Evolutionary conservation across 2,113 vertebrate species (phyloP).

Genomic region (Nerophis ophidion): DNA sequence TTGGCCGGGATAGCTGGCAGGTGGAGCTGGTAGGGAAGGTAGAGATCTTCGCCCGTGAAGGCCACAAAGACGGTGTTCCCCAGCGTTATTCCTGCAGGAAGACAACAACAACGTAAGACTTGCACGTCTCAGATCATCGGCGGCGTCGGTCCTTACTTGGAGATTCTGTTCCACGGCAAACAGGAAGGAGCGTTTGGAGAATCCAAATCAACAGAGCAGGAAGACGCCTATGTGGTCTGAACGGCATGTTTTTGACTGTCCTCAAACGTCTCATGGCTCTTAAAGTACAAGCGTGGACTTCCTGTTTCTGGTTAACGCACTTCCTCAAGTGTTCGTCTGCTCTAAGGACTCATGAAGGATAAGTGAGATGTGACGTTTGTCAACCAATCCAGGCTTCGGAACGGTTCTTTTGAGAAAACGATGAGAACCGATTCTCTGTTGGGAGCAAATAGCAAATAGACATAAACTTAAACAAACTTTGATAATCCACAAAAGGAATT

Average conservation of each 20-base stretch:
- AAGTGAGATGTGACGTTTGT: neutral
- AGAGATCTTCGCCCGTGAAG: conserved; percentile 22
- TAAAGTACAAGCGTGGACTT: conserved; percentile 21
- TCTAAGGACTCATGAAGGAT: neutral
- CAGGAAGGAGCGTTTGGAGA: conserved; percentile 12
- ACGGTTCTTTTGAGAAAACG: too few relatives aligned
- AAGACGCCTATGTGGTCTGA: neutral
- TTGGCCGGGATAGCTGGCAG: conserved; percentile 10
- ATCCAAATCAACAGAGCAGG: conserved; percentile 19
- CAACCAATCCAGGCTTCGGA: too few relatives aligned
- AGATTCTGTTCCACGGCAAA: neutral
- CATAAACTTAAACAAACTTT: too few relatives aligned
- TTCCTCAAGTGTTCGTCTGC: conserved; percentile 46
- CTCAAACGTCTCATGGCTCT: neutral
- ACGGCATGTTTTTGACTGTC: conserved; percentile 20
- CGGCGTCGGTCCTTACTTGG: conserved; percentile 31
- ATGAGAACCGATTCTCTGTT: too few relatives aligned
- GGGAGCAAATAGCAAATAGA: too few relatives aligned
- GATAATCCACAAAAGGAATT: too few relatives aligned
- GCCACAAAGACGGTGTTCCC: conserved; percentile 29
- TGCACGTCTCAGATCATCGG: neutral
- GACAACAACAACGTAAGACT: neutral
- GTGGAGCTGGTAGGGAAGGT: fast-evolving
- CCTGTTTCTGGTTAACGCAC: conserved; percentile 42
- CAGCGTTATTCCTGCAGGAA: conserved; percentile 28